Evolutionary conservation across 2,797 vertebrate species (phyloP).

Genomic region (Crax fasciolata): DNA sequence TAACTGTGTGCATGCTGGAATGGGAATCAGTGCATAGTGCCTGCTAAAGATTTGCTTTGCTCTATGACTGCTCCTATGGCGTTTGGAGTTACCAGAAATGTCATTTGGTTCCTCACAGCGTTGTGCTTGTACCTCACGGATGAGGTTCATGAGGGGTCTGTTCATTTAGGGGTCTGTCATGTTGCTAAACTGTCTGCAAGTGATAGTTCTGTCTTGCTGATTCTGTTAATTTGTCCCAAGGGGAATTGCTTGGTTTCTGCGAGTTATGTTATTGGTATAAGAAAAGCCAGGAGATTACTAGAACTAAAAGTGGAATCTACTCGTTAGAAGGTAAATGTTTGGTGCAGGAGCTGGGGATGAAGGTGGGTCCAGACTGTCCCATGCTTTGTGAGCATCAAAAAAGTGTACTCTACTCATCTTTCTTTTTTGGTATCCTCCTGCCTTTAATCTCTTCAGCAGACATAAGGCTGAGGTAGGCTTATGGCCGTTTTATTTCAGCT

Average conservation of each 20-base stretch:
- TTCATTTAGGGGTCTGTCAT: neutral
- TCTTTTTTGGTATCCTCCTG: neutral
- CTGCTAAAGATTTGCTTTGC: neutral
- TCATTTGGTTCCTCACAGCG: neutral
- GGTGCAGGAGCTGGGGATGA: neutral
- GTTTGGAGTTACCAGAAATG: neutral
- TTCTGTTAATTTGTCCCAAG: neutral
- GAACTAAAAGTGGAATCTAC: neutral
- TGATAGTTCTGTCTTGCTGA: neutral
- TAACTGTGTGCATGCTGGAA: neutral
- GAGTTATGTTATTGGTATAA: neutral
- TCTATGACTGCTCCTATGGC: accelerated
- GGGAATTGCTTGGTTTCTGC: neutral
- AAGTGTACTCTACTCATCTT: neutral
- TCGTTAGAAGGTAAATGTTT: neutral
- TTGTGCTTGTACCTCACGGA: neutral
- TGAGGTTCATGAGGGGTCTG: neutral
- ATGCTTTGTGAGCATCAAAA: neutral
- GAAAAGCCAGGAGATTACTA: neutral
- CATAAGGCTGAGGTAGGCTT: neutral
- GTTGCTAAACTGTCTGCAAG: neutral
- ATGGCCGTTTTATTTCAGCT: neutral
- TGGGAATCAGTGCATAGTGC: neutral
- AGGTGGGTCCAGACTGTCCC: accelerated
- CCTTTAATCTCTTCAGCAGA: neutral